Percentiles rank a stretch among this genome's conserved stretches.
These are phyloP conservation scores for Sebastes diploproa DNA, from an alignment of 2,797 vertebrate genomes.

Conservation along the genomic window DNA sequence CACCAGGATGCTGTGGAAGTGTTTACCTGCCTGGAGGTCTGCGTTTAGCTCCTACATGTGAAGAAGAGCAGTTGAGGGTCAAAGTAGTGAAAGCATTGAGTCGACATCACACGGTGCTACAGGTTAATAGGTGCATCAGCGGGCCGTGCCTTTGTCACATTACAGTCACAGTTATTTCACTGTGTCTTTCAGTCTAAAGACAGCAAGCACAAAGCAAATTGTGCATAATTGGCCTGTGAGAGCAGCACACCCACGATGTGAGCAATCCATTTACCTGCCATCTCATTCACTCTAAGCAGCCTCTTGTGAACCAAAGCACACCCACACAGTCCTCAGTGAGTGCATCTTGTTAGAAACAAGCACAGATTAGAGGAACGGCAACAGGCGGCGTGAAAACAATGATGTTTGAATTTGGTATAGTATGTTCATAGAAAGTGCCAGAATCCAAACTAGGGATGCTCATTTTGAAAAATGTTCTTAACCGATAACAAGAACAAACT, in stretches of 20 bases:
- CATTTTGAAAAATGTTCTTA: too few species aligned
- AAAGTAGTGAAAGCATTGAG: conserved; percentile 48
- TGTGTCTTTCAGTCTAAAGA: not conserved
- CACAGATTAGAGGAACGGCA: conserved; percentile 24
- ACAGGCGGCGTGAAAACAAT: not conserved
- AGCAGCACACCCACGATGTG: conserved; percentile 10
- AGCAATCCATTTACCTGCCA: conserved; percentile 30
- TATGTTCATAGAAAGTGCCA: not conserved
- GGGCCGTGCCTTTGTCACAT: not conserved
- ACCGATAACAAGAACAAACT: too few species aligned
- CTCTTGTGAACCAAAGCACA: conserved; percentile 24
- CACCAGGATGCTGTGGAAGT: not conserved
- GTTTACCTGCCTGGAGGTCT: conserved; percentile 85
- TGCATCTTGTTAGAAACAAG: conserved; percentile 35
- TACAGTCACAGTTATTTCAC: not conserved
- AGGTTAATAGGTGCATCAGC: not conserved
- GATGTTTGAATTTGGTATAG: not conserved
- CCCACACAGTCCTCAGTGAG: conserved; percentile 36
- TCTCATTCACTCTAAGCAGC: conserved; percentile 14
- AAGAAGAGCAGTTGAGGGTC: conserved; percentile 72
- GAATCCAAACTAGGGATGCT: not conserved
- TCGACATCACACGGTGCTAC: conserved; percentile 9
- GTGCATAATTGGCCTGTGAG: conserved; percentile 25
- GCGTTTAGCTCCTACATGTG: conserved; percentile 88
- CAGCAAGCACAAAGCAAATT: conserved; percentile 17